Percentiles rank a stretch among this genome's conserved stretches.
Evolutionary conservation across 2,797 vertebrate genomes (phyloP).

Genomic region (Graptemys geographica): DNA sequence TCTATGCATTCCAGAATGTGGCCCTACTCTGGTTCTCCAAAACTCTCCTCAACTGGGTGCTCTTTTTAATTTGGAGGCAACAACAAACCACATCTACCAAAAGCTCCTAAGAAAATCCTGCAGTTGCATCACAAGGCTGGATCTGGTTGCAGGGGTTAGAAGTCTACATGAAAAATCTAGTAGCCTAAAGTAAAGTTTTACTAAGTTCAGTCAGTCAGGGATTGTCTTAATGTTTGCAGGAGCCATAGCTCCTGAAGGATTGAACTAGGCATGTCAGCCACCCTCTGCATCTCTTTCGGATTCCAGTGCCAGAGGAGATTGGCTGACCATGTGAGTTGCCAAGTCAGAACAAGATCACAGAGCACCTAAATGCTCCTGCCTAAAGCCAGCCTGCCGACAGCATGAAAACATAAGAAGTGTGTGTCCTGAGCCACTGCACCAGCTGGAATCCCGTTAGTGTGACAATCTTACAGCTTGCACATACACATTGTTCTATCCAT

Average conservation of each 20-base stretch:
- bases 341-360: background rate
- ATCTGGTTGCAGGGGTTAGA: background rate
- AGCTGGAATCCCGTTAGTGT: background rate
- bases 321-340: background rate
- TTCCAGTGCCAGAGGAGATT: background rate
- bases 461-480: background rate
- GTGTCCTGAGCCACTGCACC: background rate
- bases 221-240: background rate
- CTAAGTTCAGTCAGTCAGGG: background rate
- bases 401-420: background rate
- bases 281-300: background rate
- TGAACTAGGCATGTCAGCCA: background rate
- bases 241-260: background rate
- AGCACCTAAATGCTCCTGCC: background rate
- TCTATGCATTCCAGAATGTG: background rate
- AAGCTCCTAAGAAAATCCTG: background rate
- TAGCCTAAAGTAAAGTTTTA: background rate
- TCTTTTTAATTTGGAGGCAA: background rate
- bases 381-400: background rate
- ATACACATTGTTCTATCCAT: accelerated
- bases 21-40: background rate
- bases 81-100: background rate
- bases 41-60: background rate
- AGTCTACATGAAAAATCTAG: background rate
- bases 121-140: background rate